Evolutionary conservation across 30 jellyfish, hydroid and myxozoan genomes (phyloP), one percentile per base, ranked within the genome.

Genomic region (Clytia hemisphaerica): DNA sequence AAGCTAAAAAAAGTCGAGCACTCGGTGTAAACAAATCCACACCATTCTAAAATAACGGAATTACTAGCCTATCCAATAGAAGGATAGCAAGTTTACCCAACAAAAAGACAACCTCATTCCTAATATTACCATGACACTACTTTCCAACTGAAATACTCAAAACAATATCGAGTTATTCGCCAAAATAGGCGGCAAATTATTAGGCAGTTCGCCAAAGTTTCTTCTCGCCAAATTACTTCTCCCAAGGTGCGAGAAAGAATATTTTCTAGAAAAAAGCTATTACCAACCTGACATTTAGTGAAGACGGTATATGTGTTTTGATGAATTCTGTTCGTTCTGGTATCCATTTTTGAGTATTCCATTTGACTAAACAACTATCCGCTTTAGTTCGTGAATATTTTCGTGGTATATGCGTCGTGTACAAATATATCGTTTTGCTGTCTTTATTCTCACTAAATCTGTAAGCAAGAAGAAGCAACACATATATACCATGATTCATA

Each of bases 301-400:
- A 79, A 4, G 93, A 72, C 18, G 74, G 62, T 10, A 85, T 31
- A 22, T 71, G 93, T 9, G 79, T 73, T 46, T 53, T 73, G 16
- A 88, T 37, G 3, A 72, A 66, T n/a, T 53, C 89, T 10, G 79
- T 75, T 29, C 35, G 16, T 45, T 61, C 83, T 14, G 95, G 94
- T 1, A 81, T 35, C 93, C 98, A 88, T 49, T 80, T 80, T 32
- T 67, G 72, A 30, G 81, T 74, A 74, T 81, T 76, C 97, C 97
- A 88, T 65, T 76, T 72, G 50, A 88, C 97, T n/a, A 88, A 29
- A 32, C 80, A 80, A 45, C 70, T 88, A 6, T 75, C 77, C 7
- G 87, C 81, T 7, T 76, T 48, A 16, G 24, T 50, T 53, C 61
- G 69, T n/a, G 92, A 47, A 46, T 59, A 58, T 44, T 80, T 88